Percentiles rank a stretch among this genome's conserved stretches.
These are phyloP conservation scores for Panagrolaimus sp. DNA, from an alignment of 1,140 invertebrate species.

Conservation along the genomic window DNA sequence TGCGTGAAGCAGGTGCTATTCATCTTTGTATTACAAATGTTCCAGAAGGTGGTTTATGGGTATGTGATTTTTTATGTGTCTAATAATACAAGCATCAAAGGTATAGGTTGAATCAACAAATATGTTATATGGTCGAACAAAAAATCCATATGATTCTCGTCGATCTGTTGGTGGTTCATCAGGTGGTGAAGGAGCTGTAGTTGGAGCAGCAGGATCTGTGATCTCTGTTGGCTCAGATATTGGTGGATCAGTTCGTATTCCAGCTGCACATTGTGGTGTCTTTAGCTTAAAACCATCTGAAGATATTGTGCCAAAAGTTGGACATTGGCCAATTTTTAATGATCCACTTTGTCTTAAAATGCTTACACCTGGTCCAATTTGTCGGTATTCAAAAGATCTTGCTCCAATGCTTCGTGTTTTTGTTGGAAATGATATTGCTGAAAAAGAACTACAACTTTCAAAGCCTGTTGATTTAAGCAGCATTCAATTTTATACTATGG, in stretches of 20 bases:
- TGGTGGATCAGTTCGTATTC: conserved; percentile 90
- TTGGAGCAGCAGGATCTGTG: conserved; percentile 61
- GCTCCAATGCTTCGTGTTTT: conserved; percentile 25
- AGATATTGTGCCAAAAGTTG: conserved; percentile 48
- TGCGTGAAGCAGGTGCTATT: conserved; percentile 68
- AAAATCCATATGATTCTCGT: conserved; percentile 80
- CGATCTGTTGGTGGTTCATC: conserved; percentile 70
- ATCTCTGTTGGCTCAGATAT: conserved; percentile 89
- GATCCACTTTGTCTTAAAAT: conserved; percentile 13
- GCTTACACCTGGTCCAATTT: conserved; percentile 68
- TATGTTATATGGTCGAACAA: conserved; percentile 73
- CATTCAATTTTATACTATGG: conserved; percentile 54
- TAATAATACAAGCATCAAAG: too few species aligned
- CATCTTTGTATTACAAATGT: conserved; percentile 73
- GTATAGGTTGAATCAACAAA: conserved; percentile 82
- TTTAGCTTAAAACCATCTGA: conserved; percentile 88
- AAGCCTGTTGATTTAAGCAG: conserved; percentile 42
- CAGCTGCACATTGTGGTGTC: conserved; percentile 83
- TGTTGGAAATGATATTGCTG: conserved; percentile 44
- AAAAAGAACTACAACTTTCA: conserved; percentile 34
- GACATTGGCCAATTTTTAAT: conserved; percentile 28
- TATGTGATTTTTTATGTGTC: too few species aligned
- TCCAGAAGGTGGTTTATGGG: conserved; percentile 71
- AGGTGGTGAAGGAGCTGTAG: conserved; percentile 54
- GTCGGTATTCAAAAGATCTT: conserved; percentile 73